Evolutionary conservation across 2,888 invertebrate species (phyloP).

Genomic region (Melanostoma scalare): DNA sequence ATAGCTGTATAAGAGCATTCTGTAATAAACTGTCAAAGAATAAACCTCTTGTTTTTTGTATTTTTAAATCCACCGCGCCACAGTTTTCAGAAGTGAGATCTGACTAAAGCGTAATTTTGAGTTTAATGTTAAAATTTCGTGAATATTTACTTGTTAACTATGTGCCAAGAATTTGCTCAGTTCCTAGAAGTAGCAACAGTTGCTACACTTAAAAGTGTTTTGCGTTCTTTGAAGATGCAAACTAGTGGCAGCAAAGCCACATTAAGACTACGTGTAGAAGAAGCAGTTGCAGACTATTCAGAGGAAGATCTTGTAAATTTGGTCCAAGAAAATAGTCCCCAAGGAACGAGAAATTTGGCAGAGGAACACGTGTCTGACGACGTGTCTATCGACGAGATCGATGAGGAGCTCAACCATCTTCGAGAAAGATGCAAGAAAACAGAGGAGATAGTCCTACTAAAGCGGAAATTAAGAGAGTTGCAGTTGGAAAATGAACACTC

Average conservation of each 20-base stretch:
- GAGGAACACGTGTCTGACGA: conserved; percentile 3
- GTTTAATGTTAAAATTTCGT: too few species aligned
- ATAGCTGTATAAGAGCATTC: too few species aligned
- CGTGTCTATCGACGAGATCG: conserved; percentile 3
- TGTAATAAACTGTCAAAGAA: too few species aligned
- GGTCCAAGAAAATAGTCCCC: not conserved
- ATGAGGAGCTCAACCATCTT: conserved; percentile 28
- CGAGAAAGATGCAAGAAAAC: conserved; percentile 14
- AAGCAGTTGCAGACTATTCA: conserved; percentile 10
- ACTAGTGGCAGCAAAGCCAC: too few species aligned
- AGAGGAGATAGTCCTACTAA: conserved; percentile 18
- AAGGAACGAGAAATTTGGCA: too few species aligned
- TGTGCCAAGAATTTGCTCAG: conserved; percentile 11
- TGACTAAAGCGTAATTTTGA: not conserved
- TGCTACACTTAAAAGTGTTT: conserved; percentile 8
- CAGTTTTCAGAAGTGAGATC: conserved; percentile 7
- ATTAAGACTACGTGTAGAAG: conserved; percentile 18
- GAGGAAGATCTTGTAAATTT: conserved; percentile 20
- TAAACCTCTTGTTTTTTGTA: too few species aligned
- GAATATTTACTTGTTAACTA: too few species aligned
- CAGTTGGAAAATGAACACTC: too few species aligned
- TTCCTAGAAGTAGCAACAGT: conserved; percentile 10
- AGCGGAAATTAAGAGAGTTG: too few species aligned
- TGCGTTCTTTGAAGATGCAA: conserved; percentile 1
- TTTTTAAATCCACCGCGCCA: not conserved